Base-by-base conservation (phyloP, 2,888 invertebrate genomes). In the Acanthosepion esculentum region DNA sequence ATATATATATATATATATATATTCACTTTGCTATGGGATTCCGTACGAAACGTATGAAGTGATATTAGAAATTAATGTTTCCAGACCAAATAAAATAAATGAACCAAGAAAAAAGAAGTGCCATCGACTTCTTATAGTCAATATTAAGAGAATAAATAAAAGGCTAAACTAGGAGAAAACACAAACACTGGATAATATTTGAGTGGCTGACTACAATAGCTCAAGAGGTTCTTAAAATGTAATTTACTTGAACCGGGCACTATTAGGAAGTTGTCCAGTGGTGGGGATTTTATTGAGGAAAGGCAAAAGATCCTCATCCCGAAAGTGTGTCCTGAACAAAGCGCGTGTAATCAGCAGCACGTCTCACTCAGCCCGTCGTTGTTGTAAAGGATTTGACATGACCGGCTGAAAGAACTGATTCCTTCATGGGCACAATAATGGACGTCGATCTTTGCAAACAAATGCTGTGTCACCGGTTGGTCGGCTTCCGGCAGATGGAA, bases 261-360 rank as follows among this genome's bases (percentile, higher is more conserved):
- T n/a, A 78, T n/a, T 78, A 12, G 78, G 5, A 15, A 78, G 33
- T 78, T 78, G 78, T 78, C 78, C 78, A 78, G 78, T 5, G 15
- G 78, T 33, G 78, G 78, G 78, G 15, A n/a, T 33, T 33, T 78
- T 64, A 64, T 64, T 64, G 8, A 29, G 78, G n/a, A 3, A 78
- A n/a, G n/a, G 78, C 78, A n/a, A 78, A n/a, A n/a, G n/a, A n/a
- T n/a, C n/a, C 78, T n/a, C n/a, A n/a, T 33, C n/a, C 12, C 78
- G n/a, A 78, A 78, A n/a, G 78, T 78, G 78, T n/a, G 78, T 33
- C n/a, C 59, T 59, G n/a, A 78, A 78, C 78, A 78, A 78, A 78
- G n/a, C n/a, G 78, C 5, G n/a, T 78, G 78, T n/a, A 78, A 18
- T 78, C n/a, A n/a, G n/a, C n/a, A 78, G 78, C 78, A 78, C 8